Evolutionary conservation across 2,113 vertebrate genomes (phyloP).

Genomic region (Shinisaurus crocodilurus): DNA sequence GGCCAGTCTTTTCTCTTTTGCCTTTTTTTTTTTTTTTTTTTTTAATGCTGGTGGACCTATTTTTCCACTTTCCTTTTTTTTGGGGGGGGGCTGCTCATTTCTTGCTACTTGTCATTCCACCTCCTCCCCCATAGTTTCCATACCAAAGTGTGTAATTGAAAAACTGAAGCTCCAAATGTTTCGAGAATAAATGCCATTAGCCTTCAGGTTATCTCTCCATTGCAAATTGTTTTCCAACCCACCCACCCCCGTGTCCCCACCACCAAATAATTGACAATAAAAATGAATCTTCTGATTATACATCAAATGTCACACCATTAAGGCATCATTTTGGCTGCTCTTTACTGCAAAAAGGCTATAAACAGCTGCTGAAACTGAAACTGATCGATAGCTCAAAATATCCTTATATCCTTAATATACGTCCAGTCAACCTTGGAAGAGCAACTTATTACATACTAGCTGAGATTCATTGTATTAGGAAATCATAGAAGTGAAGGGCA

Average conservation of each 20-base stretch:
- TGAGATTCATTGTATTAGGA: not conserved
- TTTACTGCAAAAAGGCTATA: conserved; percentile 12
- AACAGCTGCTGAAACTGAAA: conserved; percentile 9
- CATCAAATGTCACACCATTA: conserved; percentile 50
- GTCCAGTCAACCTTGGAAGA: conserved; percentile 47
- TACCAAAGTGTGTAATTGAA: not conserved
- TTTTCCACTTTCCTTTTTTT: not conserved
- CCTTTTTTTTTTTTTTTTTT: not conserved
- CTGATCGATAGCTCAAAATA: conserved; percentile 43
- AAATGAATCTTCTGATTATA: conserved; percentile 24
- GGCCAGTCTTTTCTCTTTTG: not conserved
- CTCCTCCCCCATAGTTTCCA: not conserved
- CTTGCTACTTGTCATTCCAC: not conserved
- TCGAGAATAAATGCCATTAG: not conserved
- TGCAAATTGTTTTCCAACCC: not conserved
- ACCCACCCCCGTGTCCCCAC: not conserved
- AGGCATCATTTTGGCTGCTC: conserved; percentile 33
- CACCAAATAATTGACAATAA: not conserved
- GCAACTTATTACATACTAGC: conserved; percentile 11
- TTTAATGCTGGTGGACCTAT: too few species aligned
- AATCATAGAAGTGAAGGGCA: not conserved
- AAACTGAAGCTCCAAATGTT: not conserved
- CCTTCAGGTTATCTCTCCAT: not conserved
- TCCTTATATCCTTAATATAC: too few species aligned
- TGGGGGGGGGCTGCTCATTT: too few species aligned